These are phyloP conservation scores for Ploceus nigricollis DNA, from an alignment of 2,113 vertebrate species.

Conservation along the genomic window DNA sequence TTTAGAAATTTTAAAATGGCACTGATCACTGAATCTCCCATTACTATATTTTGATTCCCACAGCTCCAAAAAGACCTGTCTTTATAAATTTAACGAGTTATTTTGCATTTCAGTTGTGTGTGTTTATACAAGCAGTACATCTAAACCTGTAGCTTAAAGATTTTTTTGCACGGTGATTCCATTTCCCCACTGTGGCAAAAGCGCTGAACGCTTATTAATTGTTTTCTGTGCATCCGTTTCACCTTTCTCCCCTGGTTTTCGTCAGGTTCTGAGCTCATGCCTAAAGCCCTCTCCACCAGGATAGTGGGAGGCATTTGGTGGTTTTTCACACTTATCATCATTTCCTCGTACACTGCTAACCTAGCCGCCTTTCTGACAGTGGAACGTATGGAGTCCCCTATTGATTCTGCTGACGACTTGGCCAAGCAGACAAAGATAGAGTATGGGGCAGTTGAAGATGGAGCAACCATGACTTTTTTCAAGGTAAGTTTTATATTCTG, in stretches of 20 bases:
- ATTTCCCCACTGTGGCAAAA: slow-evolving; percentile 58
- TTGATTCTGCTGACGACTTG: slow-evolving; percentile 96
- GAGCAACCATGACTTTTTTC: slow-evolving; percentile 96
- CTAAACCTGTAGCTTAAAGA: slow-evolving; percentile 31
- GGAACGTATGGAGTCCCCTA: slow-evolving; percentile 98
- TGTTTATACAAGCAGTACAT: slow-evolving; percentile 33
- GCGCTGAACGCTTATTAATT: slow-evolving; percentile 51
- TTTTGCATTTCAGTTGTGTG: slow-evolving; percentile 42
- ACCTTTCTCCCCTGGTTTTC: slow-evolving; percentile 83
- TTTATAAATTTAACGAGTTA: slow-evolving; percentile 14
- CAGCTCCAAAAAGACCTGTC: background rate
- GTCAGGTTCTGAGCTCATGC: slow-evolving; percentile 99
- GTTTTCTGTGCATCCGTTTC: slow-evolving; percentile 72
- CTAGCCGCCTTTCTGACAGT: slow-evolving; percentile 98
- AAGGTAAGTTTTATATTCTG: slow-evolving; percentile 79
- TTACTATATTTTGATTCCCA: slow-evolving; percentile 54
- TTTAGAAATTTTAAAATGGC: background rate
- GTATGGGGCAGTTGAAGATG: slow-evolving; percentile 93
- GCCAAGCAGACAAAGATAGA: slow-evolving; percentile 99
- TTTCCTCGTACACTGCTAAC: slow-evolving; percentile 99
- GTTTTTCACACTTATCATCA: slow-evolving; percentile 99
- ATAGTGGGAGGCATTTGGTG: slow-evolving; percentile 99
- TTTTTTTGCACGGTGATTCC: slow-evolving; percentile 62
- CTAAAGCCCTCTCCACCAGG: slow-evolving; percentile 98
- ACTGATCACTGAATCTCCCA: slow-evolving; percentile 46